These are phyloP conservation scores for Micromussa lordhowensis DNA, from an alignment of 92 coral and sea anemone genomes.

Conservation along the genomic window DNA sequence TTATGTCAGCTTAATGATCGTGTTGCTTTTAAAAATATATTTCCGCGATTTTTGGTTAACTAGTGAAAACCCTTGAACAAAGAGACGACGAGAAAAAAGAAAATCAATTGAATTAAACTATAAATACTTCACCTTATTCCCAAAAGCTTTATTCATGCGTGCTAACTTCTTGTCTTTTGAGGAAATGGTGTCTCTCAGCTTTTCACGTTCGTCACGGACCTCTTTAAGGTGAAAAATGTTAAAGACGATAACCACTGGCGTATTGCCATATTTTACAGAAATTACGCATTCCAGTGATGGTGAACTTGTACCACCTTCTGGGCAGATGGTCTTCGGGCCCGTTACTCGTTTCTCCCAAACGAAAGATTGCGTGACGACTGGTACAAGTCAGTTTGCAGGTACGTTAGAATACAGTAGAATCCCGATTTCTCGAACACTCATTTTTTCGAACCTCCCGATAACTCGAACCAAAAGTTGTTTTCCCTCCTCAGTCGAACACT, in stretches of 20 bases:
- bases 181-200: slow-evolving; percentile 70
- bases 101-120: neutral
- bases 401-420: too few relatives aligned
- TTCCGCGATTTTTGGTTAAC: too few relatives aligned
- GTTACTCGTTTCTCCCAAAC: too few relatives aligned
- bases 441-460: too few relatives aligned
- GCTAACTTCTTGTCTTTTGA: slow-evolving; percentile 80
- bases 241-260: slow-evolving; percentile 38
- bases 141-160: slow-evolving; percentile 84
- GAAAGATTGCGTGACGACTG: too few relatives aligned
- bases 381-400: too few relatives aligned
- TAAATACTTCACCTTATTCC: slow-evolving; percentile 72
- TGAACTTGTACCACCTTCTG: neutral
- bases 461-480: too few relatives aligned
- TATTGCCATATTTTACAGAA: neutral
- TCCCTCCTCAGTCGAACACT: too few relatives aligned
- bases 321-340: too few relatives aligned
- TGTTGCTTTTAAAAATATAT: too few relatives aligned
- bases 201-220: slow-evolving; percentile 77
- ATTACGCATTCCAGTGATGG: neutral
- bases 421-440: too few relatives aligned
- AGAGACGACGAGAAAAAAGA: too few relatives aligned
- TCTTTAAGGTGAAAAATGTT: slow-evolving; percentile 71
- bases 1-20: neutral
- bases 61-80: neutral